phyloP scores from a whole-genome alignment of 2,797 vertebrate genomes.

The Oreochromis grahami region DNA sequence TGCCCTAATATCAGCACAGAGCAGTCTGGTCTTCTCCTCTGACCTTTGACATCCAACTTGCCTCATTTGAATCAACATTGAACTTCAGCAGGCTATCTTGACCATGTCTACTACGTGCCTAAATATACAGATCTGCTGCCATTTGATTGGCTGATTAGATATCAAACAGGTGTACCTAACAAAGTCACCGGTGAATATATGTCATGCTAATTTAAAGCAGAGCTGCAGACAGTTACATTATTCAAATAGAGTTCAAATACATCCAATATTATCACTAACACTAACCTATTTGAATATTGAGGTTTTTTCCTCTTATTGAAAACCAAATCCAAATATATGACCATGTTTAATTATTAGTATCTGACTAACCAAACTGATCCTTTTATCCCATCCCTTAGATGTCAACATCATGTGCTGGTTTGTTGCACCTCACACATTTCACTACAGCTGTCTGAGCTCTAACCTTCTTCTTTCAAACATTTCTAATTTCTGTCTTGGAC shows the following conservation, averaged over 20 bases:
- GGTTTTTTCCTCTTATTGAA: not conserved
- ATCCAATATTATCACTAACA: not conserved
- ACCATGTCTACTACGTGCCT: too few species aligned
- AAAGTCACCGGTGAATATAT: not conserved
- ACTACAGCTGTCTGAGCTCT: not conserved
- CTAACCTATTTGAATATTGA: not conserved
- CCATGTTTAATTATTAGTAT: not conserved
- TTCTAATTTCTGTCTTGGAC: not conserved
- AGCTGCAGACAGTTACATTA: not conserved
- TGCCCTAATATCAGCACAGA: not conserved
- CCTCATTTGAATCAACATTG: not conserved
- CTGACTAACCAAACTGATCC: not conserved
- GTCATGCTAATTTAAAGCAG: not conserved
- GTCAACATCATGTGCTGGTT: not conserved
- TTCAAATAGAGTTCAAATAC: not conserved
- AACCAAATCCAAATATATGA: not conserved
- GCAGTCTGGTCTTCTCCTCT: not conserved
- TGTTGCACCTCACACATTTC: accelerated
- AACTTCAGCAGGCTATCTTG: not conserved
- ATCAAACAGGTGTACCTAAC: not conserved
- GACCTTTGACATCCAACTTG: not conserved
- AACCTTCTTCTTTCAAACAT: not conserved
- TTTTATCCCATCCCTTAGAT: not conserved
- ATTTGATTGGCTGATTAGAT: not conserved
- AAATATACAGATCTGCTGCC: accelerated